A percentile compares a stretch with the other conserved stretches of the same genome.
Evolutionary conservation across 2,888 invertebrate genomes (phyloP).

Genomic region (Pammene aurita): DNA sequence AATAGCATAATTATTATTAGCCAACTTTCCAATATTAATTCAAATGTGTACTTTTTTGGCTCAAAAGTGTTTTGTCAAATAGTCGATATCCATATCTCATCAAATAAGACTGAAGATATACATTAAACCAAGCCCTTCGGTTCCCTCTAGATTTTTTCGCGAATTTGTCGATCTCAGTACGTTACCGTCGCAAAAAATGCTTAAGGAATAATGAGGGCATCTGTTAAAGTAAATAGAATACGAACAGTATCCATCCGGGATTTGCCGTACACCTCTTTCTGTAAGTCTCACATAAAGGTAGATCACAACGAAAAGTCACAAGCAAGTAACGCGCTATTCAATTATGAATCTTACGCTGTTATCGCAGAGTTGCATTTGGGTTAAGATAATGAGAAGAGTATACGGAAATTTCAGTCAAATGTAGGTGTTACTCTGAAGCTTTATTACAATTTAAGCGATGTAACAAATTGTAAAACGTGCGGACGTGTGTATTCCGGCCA

Average conservation of each 20-base stretch:
- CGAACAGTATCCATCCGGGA: slow-evolving; percentile 75
- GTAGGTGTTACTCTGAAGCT: slow-evolving; percentile 74
- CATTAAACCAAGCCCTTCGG: slow-evolving; percentile 22
- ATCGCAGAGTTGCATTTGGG: slow-evolving; percentile 45
- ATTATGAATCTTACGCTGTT: slow-evolving; percentile 26
- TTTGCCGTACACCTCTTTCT: slow-evolving; percentile 75
- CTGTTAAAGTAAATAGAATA: slow-evolving; percentile 78
- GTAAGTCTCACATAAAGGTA: slow-evolving; percentile 64
- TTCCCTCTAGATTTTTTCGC: slow-evolving; percentile 17
- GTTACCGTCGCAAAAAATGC: slow-evolving; percentile 58
- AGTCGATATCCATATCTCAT: slow-evolving; percentile 9
- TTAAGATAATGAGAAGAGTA: slow-evolving; percentile 47
- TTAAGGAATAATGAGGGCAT: slow-evolving; percentile 73
- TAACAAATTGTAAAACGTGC: slow-evolving; percentile 80
- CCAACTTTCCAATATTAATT: no score
- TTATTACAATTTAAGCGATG: slow-evolving; percentile 81
- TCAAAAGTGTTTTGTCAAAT: background rate
- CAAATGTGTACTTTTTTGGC: background rate
- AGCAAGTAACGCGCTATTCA: slow-evolving; percentile 19
- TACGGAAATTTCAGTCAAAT: slow-evolving; percentile 50
- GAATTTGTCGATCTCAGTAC: slow-evolving; percentile 45
- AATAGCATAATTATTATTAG: no score
- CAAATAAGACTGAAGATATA: slow-evolving; percentile 18
- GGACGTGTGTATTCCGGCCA: slow-evolving; percentile 72
- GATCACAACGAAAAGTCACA: slow-evolving; percentile 48